phyloP scores from a whole-genome alignment of 2,113 vertebrate genomes.

The Chaetops frenatus region DNA sequence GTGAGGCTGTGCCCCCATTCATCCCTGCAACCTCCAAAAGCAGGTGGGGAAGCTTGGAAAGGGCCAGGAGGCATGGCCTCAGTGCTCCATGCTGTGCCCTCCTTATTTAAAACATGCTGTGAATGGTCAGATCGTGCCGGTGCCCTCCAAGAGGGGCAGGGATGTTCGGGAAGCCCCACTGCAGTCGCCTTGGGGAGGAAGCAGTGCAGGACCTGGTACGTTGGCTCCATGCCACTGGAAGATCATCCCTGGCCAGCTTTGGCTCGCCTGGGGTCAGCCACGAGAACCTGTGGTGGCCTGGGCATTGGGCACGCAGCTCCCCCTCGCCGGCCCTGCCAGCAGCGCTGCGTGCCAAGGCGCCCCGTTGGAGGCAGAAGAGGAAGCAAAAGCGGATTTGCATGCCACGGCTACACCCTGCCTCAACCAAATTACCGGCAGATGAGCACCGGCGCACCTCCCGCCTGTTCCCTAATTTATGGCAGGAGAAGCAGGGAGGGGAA shows the following conservation, averaged over 20 bases:
- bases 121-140: background rate
- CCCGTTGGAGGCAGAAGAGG: background rate
- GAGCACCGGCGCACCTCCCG: background rate
- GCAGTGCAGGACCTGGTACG: accelerated
- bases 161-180: background rate
- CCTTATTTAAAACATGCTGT: background rate
- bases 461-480: background rate
- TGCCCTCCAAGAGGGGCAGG: background rate
- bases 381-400: conserved; percentile 18
- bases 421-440: conserved; percentile 2
- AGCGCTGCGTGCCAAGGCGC: background rate
- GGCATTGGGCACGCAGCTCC: accelerated
- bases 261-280: background rate
- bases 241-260: background rate
- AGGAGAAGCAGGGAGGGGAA: background rate
- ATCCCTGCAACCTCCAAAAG: background rate
- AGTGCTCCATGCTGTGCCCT: background rate
- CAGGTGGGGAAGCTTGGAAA: background rate
- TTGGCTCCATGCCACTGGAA: accelerated
- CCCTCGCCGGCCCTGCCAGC: accelerated
- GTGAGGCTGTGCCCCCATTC: background rate
- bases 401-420: background rate
- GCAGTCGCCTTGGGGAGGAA: accelerated
- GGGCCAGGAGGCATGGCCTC: background rate
- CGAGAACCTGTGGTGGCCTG: accelerated